phyloP scores from a whole-genome alignment of 2,888 invertebrate genomes.

The Metellina segmentata region DNA sequence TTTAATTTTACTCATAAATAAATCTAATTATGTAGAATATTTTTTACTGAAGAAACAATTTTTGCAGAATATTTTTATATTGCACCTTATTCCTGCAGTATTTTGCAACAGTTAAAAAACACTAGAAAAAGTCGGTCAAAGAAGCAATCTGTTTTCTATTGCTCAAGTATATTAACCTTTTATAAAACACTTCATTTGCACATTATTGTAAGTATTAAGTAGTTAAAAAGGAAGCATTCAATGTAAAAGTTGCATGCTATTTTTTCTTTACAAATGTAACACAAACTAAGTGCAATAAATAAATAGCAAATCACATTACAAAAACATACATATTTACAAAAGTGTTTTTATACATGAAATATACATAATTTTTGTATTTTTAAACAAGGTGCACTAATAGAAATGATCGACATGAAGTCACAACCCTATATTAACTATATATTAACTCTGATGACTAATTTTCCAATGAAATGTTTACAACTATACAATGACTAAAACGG shows the following conservation, averaged over 20 bases:
- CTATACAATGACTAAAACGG: constrained; percentile 65
- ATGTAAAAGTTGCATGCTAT: constrained; percentile 13
- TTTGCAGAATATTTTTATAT: not conserved
- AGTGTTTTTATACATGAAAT: constrained; percentile 61
- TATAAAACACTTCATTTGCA: constrained; percentile 7
- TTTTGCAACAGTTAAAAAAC: not conserved
- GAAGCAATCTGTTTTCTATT: not conserved
- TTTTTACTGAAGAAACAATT: constrained; percentile 6
- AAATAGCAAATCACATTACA: constrained; percentile 53
- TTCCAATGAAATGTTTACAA: constrained; percentile 44
- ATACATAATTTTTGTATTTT: constrained; percentile 34
- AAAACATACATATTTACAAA: constrained; percentile 70
- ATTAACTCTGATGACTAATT: constrained; percentile 56
- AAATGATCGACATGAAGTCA: constrained; percentile 42
- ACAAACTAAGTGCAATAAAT: constrained; percentile 37
- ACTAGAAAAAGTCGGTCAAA: constrained; percentile 8
- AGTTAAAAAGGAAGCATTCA: constrained; percentile 32
- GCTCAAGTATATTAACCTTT: not conserved
- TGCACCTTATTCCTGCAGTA: not conserved
- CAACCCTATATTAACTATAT: constrained; percentile 48
- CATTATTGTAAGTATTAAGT: constrained; percentile 14
- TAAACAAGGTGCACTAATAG: constrained; percentile 28
- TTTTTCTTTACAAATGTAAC: constrained; percentile 9
- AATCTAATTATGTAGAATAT: not conserved
- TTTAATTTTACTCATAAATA: constrained; percentile 3